Conservation (phyloP, 2,797 vertebrate genomes). For the Holocentrus rufus region DNA sequence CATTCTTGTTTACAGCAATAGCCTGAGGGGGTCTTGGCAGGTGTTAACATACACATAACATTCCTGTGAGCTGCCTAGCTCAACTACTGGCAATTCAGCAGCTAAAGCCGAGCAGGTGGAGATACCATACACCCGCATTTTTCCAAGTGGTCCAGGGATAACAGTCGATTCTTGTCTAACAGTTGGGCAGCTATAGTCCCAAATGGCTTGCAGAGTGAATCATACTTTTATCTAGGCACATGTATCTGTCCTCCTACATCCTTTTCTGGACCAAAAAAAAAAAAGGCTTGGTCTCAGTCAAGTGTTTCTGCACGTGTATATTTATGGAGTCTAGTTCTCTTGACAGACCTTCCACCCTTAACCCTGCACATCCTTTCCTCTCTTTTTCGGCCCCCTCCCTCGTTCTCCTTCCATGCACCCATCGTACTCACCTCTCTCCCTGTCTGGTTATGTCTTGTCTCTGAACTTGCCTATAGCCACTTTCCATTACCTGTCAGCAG, state of each 20-base stretch:
- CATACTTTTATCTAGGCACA: background rate
- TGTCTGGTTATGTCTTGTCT: slow-evolving; percentile 31
- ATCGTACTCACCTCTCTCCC: slow-evolving; percentile 19
- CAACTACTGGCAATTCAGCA: background rate
- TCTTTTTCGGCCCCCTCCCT: background rate
- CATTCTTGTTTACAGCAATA: background rate
- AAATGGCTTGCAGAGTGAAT: background rate
- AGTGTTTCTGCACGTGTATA: background rate
- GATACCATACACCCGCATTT: background rate
- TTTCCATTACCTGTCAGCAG: slow-evolving; percentile 36
- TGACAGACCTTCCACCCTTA: slow-evolving; percentile 8
- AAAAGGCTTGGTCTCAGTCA: no score
- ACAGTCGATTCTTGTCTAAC: background rate
- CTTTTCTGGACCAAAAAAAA: no score
- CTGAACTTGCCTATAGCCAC: slow-evolving; percentile 36
- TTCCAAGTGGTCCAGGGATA: background rate
- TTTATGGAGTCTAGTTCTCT: background rate
- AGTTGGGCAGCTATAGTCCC: background rate
- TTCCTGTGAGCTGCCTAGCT: background rate
- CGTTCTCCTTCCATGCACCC: background rate
- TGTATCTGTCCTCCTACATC: no score
- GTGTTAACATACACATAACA: background rate
- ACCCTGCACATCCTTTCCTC: background rate
- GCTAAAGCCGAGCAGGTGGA: background rate
- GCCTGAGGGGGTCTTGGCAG: background rate